Evolutionary conservation across 37 sponge, comb jelly and placozoan species (phyloP).

Genomic region (Cladorhizidae sp.): DNA sequence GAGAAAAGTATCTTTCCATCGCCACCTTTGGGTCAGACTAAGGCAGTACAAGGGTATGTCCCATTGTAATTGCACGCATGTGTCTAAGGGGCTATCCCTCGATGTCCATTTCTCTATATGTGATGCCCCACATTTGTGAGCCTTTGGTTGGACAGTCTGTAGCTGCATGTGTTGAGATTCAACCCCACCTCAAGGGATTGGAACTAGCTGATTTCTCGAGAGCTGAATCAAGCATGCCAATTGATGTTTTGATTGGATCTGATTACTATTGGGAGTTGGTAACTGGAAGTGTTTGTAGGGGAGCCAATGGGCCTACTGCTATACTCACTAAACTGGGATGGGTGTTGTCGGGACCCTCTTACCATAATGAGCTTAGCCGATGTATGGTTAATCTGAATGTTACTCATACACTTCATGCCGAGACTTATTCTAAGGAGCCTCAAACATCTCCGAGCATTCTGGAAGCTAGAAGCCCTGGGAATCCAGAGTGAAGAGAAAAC

Average conservation of each 20-base stretch:
- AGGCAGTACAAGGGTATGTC: conserved; percentile 15
- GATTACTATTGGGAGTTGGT: no score
- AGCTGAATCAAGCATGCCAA: neutral
- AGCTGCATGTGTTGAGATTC: neutral
- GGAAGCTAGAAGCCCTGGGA: conserved; percentile 56
- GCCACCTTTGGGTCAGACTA: conserved; percentile 16
- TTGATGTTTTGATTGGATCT: no score
- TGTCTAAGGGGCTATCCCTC: conserved; percentile 20
- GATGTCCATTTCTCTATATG: conserved; percentile 7
- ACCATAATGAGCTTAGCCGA: neutral
- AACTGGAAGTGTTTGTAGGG: conserved; percentile 5
- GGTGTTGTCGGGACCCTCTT: conserved; percentile 50
- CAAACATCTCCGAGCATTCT: conserved; percentile 22
- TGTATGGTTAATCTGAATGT: conserved; percentile 12
- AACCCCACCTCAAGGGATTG: conserved; percentile 17
- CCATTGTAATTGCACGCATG: conserved; percentile 35
- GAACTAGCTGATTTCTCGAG: conserved; percentile 46
- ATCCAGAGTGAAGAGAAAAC: conserved; percentile 21
- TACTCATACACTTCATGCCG: conserved; percentile 26
- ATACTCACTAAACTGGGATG: conserved; percentile 54
- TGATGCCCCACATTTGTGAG: conserved; percentile 55
- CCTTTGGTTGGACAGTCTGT: conserved; percentile 51
- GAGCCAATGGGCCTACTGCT: conserved; percentile 30
- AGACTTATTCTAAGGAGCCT: neutral
- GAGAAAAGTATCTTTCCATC: neutral